Percentiles rank a stretch among this genome's conserved stretches.
These are phyloP conservation scores for Sylvietta virens DNA, from an alignment of 2,113 vertebrate genomes.

Conservation along the genomic window DNA sequence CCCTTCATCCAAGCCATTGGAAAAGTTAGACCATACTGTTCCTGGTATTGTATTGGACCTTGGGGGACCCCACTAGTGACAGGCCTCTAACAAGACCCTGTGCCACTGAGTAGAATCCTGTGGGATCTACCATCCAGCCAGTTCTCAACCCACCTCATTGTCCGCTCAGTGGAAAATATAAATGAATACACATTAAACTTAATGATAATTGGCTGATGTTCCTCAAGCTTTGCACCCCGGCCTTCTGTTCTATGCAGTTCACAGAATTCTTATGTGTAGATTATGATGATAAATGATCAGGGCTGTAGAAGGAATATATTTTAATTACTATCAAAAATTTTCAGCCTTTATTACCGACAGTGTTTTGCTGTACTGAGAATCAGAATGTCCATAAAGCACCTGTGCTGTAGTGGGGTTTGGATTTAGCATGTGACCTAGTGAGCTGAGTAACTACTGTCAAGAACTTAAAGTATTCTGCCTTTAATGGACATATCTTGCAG, in stretches of 20 bases:
- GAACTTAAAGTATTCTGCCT: background rate
- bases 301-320: background rate
- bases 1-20: background rate
- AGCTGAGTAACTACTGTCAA: background rate
- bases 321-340: background rate
- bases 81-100: background rate
- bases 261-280: background rate
- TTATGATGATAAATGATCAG: background rate
- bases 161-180: background rate
- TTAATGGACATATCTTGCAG: background rate
- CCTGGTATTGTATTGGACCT: rapidly evolving
- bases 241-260: slow-evolving; percentile 1
- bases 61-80: too few species aligned
- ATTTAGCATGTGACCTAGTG: background rate
- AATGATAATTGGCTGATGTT: background rate
- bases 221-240: background rate
- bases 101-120: background rate
- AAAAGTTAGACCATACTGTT: background rate
- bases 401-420: background rate
- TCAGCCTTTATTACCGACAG: background rate
- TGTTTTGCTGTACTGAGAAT: background rate
- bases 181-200: slow-evolving; percentile 12
- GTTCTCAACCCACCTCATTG: background rate
- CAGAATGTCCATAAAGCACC: background rate
- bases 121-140: background rate